Percentiles rank a stretch among this genome's conserved stretches.
Evolutionary conservation across 1,140 invertebrate genomes (phyloP).

Genomic region (Megalopta genalis): DNA sequence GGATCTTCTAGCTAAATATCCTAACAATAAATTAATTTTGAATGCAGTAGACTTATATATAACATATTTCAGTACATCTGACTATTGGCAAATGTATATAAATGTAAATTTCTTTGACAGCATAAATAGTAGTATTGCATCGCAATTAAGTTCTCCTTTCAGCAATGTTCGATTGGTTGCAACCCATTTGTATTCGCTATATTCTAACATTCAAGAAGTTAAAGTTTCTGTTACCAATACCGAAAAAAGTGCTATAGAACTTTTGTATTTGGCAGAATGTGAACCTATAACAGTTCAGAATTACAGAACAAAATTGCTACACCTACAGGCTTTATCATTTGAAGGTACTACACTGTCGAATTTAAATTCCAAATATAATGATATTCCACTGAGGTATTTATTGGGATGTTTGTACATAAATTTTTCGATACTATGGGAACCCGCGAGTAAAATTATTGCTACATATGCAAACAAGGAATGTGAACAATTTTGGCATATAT

Average conservation of each 20-base stretch:
- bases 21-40: constrained; percentile 64
- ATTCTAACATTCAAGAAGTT: constrained; percentile 81
- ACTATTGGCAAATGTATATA: constrained; percentile 52
- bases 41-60: constrained; percentile 70
- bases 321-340: constrained; percentile 86
- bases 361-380: constrained; percentile 81
- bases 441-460: constrained; percentile 87
- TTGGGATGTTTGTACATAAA: constrained; percentile 92
- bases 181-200: constrained; percentile 86
- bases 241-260: constrained; percentile 72
- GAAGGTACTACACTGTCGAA: constrained; percentile 81
- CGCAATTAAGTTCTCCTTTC: constrained; percentile 67
- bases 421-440: constrained; percentile 93
- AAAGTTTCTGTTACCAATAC: not conserved
- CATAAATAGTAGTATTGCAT: constrained; percentile 40
- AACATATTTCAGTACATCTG: constrained; percentile 59
- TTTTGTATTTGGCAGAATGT: constrained; percentile 83
- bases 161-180: constrained; percentile 85
- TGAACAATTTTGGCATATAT: constrained; percentile 89
- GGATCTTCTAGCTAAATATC: constrained; percentile 59
- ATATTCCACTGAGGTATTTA: constrained; percentile 87
- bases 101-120: constrained; percentile 65
- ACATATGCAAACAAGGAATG: constrained; percentile 85
- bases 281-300: constrained; percentile 84
- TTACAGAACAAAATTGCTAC: constrained; percentile 88